These are phyloP conservation scores for Athalia circularis DNA, from an alignment of 2,888 invertebrate species.

Conservation along the genomic window DNA sequence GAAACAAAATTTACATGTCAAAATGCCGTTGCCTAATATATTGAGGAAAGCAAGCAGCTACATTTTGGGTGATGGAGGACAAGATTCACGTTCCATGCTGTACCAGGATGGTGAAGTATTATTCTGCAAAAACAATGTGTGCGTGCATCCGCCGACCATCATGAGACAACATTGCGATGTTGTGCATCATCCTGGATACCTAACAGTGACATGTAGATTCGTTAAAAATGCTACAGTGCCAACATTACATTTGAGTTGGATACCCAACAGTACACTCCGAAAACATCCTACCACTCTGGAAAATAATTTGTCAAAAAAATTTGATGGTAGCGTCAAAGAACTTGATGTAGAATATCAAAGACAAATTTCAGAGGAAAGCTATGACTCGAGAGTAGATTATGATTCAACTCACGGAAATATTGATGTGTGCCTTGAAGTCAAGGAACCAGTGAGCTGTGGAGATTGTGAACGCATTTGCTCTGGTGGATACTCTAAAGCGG, in stretches of 20 bases:
- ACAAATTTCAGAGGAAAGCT: conserved; percentile 50
- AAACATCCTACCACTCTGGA: conserved; percentile 88
- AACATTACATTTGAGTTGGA: conserved; percentile 94
- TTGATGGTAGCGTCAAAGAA: conserved; percentile 59
- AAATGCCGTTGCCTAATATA: conserved; percentile 86
- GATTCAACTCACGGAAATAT: conserved; percentile 65
- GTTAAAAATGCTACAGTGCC: conserved; percentile 85
- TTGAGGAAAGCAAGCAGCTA: conserved; percentile 87
- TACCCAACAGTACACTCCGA: conserved; percentile 92
- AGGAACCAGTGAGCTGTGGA: conserved; percentile 68
- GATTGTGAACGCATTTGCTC: conserved; percentile 72
- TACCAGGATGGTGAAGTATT: conserved; percentile 91
- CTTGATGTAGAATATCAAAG: conserved; percentile 43
- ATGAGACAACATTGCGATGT: conserved; percentile 89
- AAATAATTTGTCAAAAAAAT: conserved; percentile 75
- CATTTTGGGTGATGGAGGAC: conserved; percentile 83
- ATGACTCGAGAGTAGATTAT: conserved; percentile 45
- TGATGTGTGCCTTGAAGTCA: conserved; percentile 70
- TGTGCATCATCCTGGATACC: conserved; percentile 93
- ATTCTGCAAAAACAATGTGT: conserved; percentile 97
- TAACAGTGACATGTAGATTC: conserved; percentile 90
- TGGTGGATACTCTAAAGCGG: conserved; percentile 56
- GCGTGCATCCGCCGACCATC: conserved; percentile 94
- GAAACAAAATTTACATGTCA: not conserved
- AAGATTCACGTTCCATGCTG: conserved; percentile 75